phyloP scores from a whole-genome alignment of 2,888 invertebrate species.

The Conomelus anceps region DNA sequence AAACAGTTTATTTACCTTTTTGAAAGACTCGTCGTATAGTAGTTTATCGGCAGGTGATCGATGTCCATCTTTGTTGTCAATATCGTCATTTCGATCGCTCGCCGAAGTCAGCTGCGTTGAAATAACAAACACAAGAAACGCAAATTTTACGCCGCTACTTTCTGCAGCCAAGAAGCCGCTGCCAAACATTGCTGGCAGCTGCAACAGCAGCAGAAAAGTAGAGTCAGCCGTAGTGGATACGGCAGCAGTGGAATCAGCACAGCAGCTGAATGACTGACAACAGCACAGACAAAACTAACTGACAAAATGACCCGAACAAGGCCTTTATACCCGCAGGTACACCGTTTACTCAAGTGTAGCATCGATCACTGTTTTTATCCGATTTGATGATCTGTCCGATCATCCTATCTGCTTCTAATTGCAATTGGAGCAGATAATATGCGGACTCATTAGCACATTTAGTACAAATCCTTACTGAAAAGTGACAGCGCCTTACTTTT shows the following conservation, averaged over 20 bases:
- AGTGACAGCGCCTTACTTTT: background rate
- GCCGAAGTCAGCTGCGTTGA: background rate
- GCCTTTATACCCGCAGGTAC: background rate
- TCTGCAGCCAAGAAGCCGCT: background rate
- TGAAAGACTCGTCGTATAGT: background rate
- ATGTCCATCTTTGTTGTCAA: background rate
- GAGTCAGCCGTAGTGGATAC: background rate
- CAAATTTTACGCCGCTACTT: background rate
- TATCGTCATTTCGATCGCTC: background rate
- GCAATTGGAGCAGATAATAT: constrained; percentile 9
- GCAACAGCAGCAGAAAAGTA: background rate
- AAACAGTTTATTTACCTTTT: too few relatives aligned
- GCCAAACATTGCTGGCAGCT: background rate
- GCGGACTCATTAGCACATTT: background rate
- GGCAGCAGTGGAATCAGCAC: background rate
- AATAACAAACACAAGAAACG: background rate
- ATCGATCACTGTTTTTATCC: background rate
- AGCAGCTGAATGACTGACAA: background rate
- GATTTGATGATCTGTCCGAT: background rate
- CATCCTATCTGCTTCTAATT: background rate
- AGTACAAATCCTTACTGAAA: background rate
- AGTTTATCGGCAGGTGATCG: background rate
- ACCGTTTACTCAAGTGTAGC: background rate
- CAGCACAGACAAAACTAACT: background rate
- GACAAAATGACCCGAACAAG: background rate